Evolutionary conservation across 1,140 invertebrate genomes (phyloP).

Genomic region (Linepithema humile): DNA sequence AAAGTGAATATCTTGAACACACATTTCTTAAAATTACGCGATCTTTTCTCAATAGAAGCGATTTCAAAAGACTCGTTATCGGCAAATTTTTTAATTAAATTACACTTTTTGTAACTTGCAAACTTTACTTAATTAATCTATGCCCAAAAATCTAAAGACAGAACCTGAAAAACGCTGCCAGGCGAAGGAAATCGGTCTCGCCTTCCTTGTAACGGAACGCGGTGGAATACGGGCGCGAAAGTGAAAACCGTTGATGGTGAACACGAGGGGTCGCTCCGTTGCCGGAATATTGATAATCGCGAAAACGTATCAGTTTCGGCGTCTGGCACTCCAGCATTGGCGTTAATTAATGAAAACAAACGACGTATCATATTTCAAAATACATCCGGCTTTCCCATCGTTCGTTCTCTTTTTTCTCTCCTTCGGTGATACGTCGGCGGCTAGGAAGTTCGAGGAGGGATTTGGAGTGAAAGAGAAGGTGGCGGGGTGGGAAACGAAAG

Average conservation of each 20-base stretch:
- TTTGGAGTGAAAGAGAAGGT: conserved; percentile 18
- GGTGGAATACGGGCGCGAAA: conserved; percentile 11
- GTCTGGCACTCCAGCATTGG: conserved; percentile 30
- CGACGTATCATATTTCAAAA: conserved; percentile 68
- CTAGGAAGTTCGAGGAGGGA: conserved; percentile 30
- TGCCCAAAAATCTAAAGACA: not conserved
- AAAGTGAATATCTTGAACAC: not conserved
- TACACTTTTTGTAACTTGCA: not conserved
- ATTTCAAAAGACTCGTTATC: not conserved
- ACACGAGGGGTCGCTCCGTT: not conserved
- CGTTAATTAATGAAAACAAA: conserved; percentile 70
- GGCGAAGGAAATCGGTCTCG: not conserved
- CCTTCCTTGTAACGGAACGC: not conserved
- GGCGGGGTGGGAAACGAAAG: not conserved
- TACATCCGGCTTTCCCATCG: conserved; percentile 30
- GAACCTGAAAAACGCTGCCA: not conserved
- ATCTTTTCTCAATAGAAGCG: not conserved
- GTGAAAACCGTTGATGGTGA: conserved; percentile 21
- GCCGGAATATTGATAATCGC: conserved; percentile 59
- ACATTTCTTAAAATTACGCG: not conserved
- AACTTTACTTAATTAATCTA: not conserved
- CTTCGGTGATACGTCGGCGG: conserved; percentile 44
- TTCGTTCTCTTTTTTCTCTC: conserved; percentile 43
- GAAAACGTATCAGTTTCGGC: conserved; percentile 41
- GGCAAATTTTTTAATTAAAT: not conserved